Conservation (phyloP, 2,113 vertebrate genomes). For the Corapipo altera region DNA sequence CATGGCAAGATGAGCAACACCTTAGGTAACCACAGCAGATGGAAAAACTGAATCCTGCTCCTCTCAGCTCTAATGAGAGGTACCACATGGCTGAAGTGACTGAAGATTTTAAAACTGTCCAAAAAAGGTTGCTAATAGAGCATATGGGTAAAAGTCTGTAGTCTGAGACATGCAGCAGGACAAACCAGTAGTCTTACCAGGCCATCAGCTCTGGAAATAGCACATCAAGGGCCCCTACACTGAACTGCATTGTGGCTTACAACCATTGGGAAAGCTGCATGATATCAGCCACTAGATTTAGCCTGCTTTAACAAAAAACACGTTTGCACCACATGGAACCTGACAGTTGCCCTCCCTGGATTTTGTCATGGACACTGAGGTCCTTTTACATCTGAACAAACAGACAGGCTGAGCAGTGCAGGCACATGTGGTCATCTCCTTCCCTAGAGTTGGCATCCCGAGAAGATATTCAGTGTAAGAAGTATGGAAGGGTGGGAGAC, state of each 20-base stretch:
- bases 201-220: neutral
- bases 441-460: neutral
- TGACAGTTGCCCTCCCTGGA: slow-evolving; percentile 36
- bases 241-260: neutral
- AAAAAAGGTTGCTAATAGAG: neutral
- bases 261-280: neutral
- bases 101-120: neutral
- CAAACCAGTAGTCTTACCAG: neutral
- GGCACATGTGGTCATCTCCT: neutral
- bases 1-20: neutral
- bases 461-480: neutral
- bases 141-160: neutral
- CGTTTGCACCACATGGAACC: slow-evolving; percentile 41
- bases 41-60: neutral
- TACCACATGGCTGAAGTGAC: neutral
- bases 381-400: neutral
- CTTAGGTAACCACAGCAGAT: neutral
- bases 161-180: neutral
- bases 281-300: slow-evolving; percentile 17
- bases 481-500: neutral
- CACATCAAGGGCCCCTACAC: neutral
- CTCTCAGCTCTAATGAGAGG: neutral
- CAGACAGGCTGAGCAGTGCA: neutral
- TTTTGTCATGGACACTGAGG: slow-evolving; percentile 23
- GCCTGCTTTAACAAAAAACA: slow-evolving; percentile 33